A percentile compares a stretch with the other conserved stretches of the same genome.
Conservation (phyloP, 1,140 invertebrate genomes). For the Drosophila lini region DNA sequence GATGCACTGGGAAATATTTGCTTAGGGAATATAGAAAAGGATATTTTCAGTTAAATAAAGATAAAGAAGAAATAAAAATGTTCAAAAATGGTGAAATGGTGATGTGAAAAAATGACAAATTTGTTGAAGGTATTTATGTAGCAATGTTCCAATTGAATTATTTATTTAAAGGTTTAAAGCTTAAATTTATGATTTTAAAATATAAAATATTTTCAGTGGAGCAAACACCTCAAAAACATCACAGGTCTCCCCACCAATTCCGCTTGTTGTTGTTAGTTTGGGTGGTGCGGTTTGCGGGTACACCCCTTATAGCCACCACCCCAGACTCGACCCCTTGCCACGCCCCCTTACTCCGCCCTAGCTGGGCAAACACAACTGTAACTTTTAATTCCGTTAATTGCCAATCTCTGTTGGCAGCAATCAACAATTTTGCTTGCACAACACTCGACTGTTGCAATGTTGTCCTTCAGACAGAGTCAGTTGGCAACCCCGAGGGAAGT, state of each 20-base stretch:
- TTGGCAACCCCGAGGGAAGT: conserved; percentile 51
- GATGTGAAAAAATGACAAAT: too few species aligned
- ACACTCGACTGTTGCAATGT: conserved; percentile 82
- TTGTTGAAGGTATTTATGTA: background rate
- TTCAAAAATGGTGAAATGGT: too few species aligned
- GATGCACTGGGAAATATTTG: conserved; percentile 50
- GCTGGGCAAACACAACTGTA: conserved; percentile 79
- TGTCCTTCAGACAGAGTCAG: conserved; percentile 69
- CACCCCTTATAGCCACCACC: background rate
- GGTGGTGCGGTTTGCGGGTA: conserved; percentile 32
- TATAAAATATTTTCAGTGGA: conserved; percentile 37
- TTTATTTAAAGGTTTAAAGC: too few species aligned
- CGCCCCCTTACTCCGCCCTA: conserved; percentile 21
- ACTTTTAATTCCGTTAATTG: conserved; percentile 84
- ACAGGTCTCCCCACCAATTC: conserved; percentile 1
- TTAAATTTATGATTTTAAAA: too few species aligned
- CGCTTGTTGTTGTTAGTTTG: conserved; percentile 56
- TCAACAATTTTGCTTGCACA: conserved; percentile 84
- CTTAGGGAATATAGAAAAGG: background rate
- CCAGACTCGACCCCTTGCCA: conserved; percentile 1
- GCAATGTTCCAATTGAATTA: too few species aligned
- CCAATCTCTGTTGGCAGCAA: conserved; percentile 84
- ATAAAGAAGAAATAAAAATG: too few species aligned
- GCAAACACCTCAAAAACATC: conserved; percentile 56
- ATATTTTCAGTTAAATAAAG: background rate